phyloP scores from a whole-genome alignment of 2,888 invertebrate species.

The Cyrtodaria siliqua region DNA sequence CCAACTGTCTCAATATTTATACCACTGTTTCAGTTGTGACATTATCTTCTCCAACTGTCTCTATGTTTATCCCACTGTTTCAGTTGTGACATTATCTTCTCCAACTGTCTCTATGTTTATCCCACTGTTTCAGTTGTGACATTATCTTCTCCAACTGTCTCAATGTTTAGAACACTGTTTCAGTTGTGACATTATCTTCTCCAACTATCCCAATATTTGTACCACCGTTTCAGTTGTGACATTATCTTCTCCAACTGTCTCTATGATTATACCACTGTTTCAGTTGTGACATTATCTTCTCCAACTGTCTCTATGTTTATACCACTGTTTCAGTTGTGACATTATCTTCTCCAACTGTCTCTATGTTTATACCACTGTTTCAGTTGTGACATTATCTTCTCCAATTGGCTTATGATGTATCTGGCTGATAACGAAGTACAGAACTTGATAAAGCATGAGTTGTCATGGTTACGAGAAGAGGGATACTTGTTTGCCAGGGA shows the following conservation, averaged over 20 bases:
- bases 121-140: too few relatives aligned
- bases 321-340: conserved; percentile 85
- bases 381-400: conserved; percentile 88
- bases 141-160: too few relatives aligned
- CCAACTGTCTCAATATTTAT: too few relatives aligned
- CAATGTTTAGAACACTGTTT: too few relatives aligned
- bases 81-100: conserved; percentile 3
- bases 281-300: conserved; percentile 3
- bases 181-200: neutral
- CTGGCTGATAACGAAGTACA: conserved; percentile 87
- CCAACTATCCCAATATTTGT: neutral
- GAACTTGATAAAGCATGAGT: conserved; percentile 85
- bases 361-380: conserved; percentile 14
- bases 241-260: too few relatives aligned
- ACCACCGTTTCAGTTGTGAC: neutral
- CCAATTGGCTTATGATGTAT: conserved; percentile 89
- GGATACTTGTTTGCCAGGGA: conserved; percentile 88
- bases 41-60: neutral
- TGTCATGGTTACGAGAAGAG: conserved; percentile 87
- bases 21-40: conserved; percentile 1
- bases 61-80: neutral
- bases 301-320: too few relatives aligned
- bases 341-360: conserved; percentile 88
- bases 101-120: too few relatives aligned
- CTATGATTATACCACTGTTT: neutral